phyloP scores from a whole-genome alignment of 2,113 vertebrate species.

The rabbit (Oryctolagus cuniculus) region DNA sequence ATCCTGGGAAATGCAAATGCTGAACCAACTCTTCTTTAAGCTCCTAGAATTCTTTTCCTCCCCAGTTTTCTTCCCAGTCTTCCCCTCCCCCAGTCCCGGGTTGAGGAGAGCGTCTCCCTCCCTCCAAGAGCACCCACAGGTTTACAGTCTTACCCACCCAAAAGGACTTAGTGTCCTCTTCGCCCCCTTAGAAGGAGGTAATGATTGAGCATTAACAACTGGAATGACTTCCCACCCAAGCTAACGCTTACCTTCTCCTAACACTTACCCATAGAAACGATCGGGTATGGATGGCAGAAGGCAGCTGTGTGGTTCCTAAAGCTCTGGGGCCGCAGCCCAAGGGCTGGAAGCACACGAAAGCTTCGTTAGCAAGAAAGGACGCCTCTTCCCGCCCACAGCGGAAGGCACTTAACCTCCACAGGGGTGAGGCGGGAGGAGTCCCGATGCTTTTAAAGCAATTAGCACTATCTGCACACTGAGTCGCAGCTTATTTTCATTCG shows the following conservation, averaged over 20 bases:
- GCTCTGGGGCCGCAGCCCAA: not conserved
- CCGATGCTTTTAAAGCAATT: slow-evolving; percentile 42
- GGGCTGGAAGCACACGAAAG: not conserved
- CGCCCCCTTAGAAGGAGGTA: not conserved
- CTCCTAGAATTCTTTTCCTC: slow-evolving; percentile 31
- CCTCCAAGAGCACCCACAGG: not conserved
- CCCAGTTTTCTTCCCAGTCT: not conserved
- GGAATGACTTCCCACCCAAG: slow-evolving; percentile 52
- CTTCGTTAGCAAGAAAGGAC: not conserved
- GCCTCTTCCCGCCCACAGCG: not conserved
- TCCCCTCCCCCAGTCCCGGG: too few relatives aligned
- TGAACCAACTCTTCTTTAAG: not conserved
- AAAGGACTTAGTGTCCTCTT: slow-evolving; percentile 39
- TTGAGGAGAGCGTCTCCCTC: not conserved
- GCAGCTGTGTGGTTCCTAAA: not conserved
- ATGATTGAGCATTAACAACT: slow-evolving; percentile 54
- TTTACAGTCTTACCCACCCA: not conserved
- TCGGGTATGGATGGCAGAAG: slow-evolving; percentile 1
- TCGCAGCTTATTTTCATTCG: slow-evolving; percentile 57
- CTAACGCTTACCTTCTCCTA: slow-evolving; percentile 18
- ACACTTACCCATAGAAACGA: not conserved
- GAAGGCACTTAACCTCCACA: not conserved
- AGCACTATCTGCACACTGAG: not conserved
- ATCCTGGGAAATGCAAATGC: slow-evolving; percentile 12
- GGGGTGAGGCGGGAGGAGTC: not conserved